Base-by-base conservation (phyloP, 2,797 vertebrate species). In the Martes flavigula region DNA sequence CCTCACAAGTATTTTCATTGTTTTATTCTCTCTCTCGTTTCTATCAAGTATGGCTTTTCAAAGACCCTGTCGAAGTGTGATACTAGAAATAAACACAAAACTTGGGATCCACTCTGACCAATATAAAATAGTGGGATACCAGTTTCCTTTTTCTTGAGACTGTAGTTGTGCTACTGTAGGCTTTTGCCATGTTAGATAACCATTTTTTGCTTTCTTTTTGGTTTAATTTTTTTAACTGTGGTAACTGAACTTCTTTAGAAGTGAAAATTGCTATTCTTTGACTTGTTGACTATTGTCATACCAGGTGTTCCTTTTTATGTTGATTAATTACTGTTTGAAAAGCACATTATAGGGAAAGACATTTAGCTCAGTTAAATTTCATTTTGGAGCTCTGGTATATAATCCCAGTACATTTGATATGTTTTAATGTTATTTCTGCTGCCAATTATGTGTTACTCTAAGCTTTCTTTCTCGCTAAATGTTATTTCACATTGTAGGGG, bases 281-380 rank as follows among this genome's bases (percentile, higher is more conserved):
- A 25, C 12, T 90, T 91, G 91, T 72, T 95, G 35, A 75, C 60
- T 90, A 66, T 32, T 85, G 5, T 68, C 60, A 81, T 27, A 54
- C 8, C 35, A 54, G 3, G 12, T 48, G 48, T 94, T 84, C n/a
- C 30, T 66, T 72, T 64, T 11, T 54, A 92, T 4, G 18, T 60
- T 75, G 30, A n/a, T 43, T 70, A 85, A 73, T 54, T 89, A 82
- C 12, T 78, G 68, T 90, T 92, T 83, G 40, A 96, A 87, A 92
- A 94, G 15, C n/a, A 73, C 79, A 43, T 78, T 84, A 85, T 0
- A 88, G 12, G 13, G 11, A 20, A 70, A 43, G 48, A 54, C 15
- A 51, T 58, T 78, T 73, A 88, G 88, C 56, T 92, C 83, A 88
- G 48, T 66, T 89, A 88, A 91, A 92, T 60, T 73, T 97, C 72